Conservation (phyloP, 2,888 invertebrate genomes). For the Stomorhina lunata region DNA sequence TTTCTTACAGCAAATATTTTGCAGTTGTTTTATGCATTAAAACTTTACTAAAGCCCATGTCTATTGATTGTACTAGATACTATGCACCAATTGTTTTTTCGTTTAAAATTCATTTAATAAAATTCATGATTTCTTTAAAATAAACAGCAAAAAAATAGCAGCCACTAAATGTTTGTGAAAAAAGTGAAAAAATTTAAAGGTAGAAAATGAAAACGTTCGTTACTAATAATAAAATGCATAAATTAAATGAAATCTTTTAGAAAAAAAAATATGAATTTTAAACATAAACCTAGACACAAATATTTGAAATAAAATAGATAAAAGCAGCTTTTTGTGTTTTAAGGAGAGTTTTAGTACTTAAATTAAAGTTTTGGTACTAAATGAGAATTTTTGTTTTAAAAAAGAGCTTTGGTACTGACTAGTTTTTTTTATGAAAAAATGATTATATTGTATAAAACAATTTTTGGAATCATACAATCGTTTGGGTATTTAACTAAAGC, state of each 20-base stretch:
- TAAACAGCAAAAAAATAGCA: slow-evolving; percentile 28
- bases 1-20: no score
- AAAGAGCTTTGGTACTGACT: no score
- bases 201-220: background rate
- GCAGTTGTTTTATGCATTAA: no score
- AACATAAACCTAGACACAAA: no score
- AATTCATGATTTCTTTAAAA: slow-evolving; percentile 64
- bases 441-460: no score
- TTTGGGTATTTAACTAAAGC: no score
- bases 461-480: no score
- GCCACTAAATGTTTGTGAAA: background rate
- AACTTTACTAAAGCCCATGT: no score
- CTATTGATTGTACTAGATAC: slow-evolving; percentile 62
- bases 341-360: no score
- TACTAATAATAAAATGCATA: background rate
- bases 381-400: no score
- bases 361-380: no score
- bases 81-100: slow-evolving; percentile 66
- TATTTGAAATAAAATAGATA: background rate
- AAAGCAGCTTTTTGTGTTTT: background rate
- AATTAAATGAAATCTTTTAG: background rate
- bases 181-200: slow-evolving; percentile 8
- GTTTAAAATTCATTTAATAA: slow-evolving; percentile 49
- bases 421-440: no score
- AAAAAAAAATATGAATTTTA: slow-evolving; percentile 23